Evolutionary conservation across 2,113 vertebrate species (phyloP).

Genomic region (Mus spicilegus): DNA sequence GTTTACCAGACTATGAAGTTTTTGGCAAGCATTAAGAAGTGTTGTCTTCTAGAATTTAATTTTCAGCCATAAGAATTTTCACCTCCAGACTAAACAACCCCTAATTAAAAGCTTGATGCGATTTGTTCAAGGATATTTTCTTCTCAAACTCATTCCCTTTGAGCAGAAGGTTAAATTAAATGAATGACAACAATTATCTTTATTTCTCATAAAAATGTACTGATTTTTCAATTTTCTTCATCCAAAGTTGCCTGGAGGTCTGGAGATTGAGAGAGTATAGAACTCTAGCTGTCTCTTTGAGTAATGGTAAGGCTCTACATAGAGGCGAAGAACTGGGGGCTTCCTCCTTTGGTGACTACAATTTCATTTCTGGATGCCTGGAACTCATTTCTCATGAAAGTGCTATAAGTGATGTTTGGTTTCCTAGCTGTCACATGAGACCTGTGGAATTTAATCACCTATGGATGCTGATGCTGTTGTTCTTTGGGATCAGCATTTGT

Average conservation of each 20-base stretch:
- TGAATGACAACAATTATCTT: slow-evolving; percentile 56
- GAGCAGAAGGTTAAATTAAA: slow-evolving; percentile 23
- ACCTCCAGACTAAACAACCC: not conserved
- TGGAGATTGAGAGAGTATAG: not conserved
- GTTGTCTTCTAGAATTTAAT: slow-evolving; percentile 1
- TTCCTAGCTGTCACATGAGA: not conserved
- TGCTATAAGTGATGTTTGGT: not conserved
- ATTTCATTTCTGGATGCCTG: not conserved
- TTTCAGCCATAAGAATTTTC: slow-evolving; percentile 51
- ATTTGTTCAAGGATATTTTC: slow-evolving; percentile 48
- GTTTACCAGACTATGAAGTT: not conserved
- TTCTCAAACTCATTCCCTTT: slow-evolving; percentile 34
- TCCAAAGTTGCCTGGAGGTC: slow-evolving; percentile 17
- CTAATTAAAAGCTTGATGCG: slow-evolving; percentile 64
- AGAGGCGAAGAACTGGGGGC: not conserved
- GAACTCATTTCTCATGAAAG: slow-evolving; percentile 25
- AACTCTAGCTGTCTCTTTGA: slow-evolving; percentile 28
- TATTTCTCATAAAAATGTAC: slow-evolving; percentile 28
- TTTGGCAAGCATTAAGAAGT: not conserved
- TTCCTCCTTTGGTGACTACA: not conserved
- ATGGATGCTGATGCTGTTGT: not conserved
- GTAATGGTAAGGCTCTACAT: not conserved
- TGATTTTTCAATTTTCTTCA: slow-evolving; percentile 50
- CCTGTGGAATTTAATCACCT: not conserved
- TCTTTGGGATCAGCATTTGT: not conserved